Conservation (phyloP, 2,888 invertebrate species). For the Hirtodrosophila duncani region DNA sequence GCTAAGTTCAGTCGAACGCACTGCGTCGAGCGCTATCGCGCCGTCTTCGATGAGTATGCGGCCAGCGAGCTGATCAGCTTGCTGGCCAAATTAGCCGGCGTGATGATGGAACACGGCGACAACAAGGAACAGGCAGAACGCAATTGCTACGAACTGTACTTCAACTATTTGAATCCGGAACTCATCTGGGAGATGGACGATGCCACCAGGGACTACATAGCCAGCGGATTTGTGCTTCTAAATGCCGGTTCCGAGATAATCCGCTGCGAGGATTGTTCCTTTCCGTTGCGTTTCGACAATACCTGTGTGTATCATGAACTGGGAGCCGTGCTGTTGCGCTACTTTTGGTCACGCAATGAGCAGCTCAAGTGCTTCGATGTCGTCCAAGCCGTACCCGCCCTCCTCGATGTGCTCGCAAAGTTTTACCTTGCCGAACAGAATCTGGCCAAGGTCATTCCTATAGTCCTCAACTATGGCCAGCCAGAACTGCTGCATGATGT, state of each 20-base stretch:
- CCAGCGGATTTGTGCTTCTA: conserved; percentile 73
- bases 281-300: conserved; percentile 76
- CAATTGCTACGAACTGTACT: conserved; percentile 78
- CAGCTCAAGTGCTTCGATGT: conserved; percentile 77
- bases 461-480: conserved; percentile 75
- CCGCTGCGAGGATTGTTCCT: conserved; percentile 75
- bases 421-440: conserved; percentile 77
- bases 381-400: conserved; percentile 74
- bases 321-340: conserved; percentile 75
- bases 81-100: conserved; percentile 68
- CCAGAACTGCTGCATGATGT: conserved; percentile 74
- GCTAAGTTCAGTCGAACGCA: conserved; percentile 77
- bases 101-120: conserved; percentile 77
- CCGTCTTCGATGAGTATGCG: conserved; percentile 77
- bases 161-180: conserved; percentile 78
- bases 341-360: conserved; percentile 78
- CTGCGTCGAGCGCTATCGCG: conserved; percentile 76
- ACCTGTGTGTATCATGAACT: conserved; percentile 75
- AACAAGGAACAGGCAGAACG: conserved; percentile 68
- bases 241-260: conserved; percentile 71
- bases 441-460: conserved; percentile 75
- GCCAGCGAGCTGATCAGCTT: conserved; percentile 75
- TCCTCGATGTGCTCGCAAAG: conserved; percentile 76
- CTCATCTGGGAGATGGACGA: conserved; percentile 78
- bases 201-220: conserved; percentile 76